Conservation (phyloP, 1,140 invertebrate genomes). For the Matsumurasca onukii region DNA sequence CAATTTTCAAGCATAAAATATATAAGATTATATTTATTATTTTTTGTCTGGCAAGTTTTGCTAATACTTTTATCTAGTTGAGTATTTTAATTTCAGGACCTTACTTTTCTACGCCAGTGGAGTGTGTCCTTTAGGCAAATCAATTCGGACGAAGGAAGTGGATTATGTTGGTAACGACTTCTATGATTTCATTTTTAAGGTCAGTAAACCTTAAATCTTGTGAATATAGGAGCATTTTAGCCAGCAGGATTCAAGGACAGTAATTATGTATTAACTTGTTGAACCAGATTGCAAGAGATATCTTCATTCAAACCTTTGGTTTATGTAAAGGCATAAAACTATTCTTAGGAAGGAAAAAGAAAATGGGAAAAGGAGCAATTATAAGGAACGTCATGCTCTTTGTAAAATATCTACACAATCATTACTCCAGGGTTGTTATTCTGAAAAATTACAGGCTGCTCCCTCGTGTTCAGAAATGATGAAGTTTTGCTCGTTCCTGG, state of each 20-base stretch:
- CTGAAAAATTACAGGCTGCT: neutral
- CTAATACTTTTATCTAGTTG: neutral
- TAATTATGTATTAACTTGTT: too few species aligned
- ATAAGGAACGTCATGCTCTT: too few species aligned
- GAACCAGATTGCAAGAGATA: too few species aligned
- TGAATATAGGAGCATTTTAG: too few species aligned
- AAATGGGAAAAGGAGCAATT: too few species aligned
- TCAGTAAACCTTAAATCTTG: too few species aligned
- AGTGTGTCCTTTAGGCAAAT: neutral
- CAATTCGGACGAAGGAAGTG: neutral
- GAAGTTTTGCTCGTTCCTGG: neutral
- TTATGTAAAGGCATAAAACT: too few species aligned
- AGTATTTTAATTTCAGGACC: neutral
- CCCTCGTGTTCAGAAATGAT: neutral
- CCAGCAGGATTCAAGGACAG: too few species aligned
- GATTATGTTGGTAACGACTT: neutral
- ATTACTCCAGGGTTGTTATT: too few species aligned
- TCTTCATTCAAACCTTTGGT: too few species aligned
- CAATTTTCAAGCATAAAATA: neutral
- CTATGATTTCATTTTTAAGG: neutral
- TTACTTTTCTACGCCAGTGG: constrained; percentile 7
- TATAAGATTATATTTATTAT: neutral
- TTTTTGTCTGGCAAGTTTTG: neutral
- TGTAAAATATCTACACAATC: too few species aligned
- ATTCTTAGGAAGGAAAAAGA: too few species aligned